Conservation (phyloP, 2,888 invertebrate genomes). For the Patella depressa region DNA sequence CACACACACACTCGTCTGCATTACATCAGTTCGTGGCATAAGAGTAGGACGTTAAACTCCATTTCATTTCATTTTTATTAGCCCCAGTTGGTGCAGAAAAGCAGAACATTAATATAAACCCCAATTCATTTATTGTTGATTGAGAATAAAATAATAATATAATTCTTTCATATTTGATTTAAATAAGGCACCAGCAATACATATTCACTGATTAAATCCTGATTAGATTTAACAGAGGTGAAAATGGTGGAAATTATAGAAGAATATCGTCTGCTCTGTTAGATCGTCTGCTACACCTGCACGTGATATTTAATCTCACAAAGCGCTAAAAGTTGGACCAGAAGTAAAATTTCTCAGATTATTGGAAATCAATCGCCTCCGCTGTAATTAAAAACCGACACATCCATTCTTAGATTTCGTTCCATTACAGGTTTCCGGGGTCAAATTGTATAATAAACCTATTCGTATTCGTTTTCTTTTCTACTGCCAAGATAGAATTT, state of each 20-base stretch:
- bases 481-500: not conserved
- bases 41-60: not conserved
- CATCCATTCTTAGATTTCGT: not conserved
- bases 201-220: too few relatives aligned
- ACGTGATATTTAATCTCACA: too few relatives aligned
- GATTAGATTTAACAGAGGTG: too few relatives aligned
- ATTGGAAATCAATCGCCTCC: not conserved
- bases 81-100: not conserved
- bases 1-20: too few relatives aligned
- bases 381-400: not conserved
- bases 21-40: not conserved
- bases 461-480: not conserved
- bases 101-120: not conserved
- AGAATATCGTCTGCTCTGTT: too few relatives aligned
- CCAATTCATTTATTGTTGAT: too few relatives aligned
- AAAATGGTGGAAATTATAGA: too few relatives aligned
- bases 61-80: not conserved
- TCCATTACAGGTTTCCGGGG: not conserved
- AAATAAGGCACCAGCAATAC: too few relatives aligned
- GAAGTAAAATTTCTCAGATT: not conserved
- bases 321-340: too few relatives aligned
- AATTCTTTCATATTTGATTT: too few relatives aligned
- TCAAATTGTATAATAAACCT: not conserved
- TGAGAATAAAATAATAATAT: too few relatives aligned
- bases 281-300: too few relatives aligned